Evolutionary conservation across 2,113 vertebrate genomes (phyloP).

Genomic region (Myanophis thanlyinensis): DNA sequence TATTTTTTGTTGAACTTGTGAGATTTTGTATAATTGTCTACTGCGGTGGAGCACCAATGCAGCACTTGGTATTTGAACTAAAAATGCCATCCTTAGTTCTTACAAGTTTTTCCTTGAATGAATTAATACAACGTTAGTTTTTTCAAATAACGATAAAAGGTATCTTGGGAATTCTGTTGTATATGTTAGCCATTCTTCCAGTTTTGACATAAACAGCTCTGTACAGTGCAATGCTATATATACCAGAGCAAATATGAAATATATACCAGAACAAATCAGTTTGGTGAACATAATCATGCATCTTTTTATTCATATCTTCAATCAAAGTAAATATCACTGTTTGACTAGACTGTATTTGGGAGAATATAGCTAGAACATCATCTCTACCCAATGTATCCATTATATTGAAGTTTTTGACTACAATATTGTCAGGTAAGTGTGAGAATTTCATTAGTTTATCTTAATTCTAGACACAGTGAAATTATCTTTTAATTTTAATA

Average conservation of each 20-base stretch:
- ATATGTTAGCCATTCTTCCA: not conserved
- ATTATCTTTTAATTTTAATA: not conserved
- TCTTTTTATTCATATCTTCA: not conserved
- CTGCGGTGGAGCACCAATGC: not conserved
- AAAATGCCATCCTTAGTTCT: not conserved
- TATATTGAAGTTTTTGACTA: not conserved
- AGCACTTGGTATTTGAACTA: not conserved
- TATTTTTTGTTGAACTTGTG: not conserved
- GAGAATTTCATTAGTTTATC: not conserved
- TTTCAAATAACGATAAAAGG: not conserved
- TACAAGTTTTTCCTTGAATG: not conserved
- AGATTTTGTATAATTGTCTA: not conserved
- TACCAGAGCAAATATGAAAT: not conserved
- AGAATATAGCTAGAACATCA: not conserved
- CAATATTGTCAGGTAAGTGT: not conserved
- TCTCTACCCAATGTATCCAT: not conserved
- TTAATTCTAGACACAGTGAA: not conserved
- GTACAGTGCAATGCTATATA: not conserved
- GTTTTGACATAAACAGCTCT: not conserved
- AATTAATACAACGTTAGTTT: not conserved
- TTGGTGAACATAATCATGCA: not conserved
- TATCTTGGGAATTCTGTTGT: not conserved
- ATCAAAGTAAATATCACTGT: not conserved
- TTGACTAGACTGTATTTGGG: no score
- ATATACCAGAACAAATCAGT: not conserved